phyloP scores from a whole-genome alignment of 2,797 vertebrate genomes.

The Spondyliosoma cantharus region DNA sequence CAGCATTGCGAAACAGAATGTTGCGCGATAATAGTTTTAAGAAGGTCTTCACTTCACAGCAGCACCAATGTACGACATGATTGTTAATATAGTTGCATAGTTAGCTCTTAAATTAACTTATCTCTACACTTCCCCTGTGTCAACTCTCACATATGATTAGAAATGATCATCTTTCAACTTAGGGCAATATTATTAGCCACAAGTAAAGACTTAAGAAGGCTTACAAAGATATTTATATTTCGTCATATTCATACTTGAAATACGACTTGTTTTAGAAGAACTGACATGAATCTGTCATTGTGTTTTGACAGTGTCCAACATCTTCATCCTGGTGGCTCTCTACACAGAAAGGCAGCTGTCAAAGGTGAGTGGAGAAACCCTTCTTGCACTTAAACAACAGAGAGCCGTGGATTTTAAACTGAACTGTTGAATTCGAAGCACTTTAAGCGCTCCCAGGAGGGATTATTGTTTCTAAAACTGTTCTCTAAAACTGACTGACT shows the following conservation, averaged over 20 bases:
- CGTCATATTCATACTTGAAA: neutral
- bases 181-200: neutral
- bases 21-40: too few species aligned
- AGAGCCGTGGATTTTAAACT: slow-evolving; percentile 32
- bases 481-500: slow-evolving; percentile 44
- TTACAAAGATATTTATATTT: neutral
- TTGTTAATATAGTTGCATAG: neutral
- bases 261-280: neutral
- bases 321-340: slow-evolving; percentile 82
- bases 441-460: slow-evolving; percentile 44
- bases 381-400: slow-evolving; percentile 17
- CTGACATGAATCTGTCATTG: slow-evolving; percentile 39
- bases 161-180: neutral
- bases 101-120: neutral
- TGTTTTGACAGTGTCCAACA: slow-evolving; percentile 81
- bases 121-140: neutral
- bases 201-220: neutral
- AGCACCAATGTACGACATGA: neutral
- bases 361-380: slow-evolving; percentile 76
- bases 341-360: slow-evolving; percentile 86
- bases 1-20: too few species aligned
- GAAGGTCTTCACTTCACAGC: neutral
- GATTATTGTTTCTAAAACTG: slow-evolving; percentile 63
- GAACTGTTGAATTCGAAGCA: slow-evolving; percentile 45
- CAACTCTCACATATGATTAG: neutral